A percentile compares a stretch with the other conserved stretches of the same genome.
Conservation (phyloP, 2,113 vertebrate genomes). For the Dolichallabes microphthalmus region DNA sequence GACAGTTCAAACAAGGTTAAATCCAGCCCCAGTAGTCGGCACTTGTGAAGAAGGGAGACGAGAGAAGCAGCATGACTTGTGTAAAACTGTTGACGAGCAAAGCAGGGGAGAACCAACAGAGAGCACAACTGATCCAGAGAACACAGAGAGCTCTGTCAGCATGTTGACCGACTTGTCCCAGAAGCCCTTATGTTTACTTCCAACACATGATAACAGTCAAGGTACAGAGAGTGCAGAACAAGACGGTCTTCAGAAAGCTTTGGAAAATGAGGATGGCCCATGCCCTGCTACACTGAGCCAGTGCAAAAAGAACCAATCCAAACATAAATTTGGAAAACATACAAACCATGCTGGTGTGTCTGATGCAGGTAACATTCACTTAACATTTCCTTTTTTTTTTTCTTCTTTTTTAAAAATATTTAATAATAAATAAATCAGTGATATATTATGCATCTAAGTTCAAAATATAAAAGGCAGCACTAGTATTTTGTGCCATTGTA, state of each 20-base stretch:
- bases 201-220: slow-evolving; percentile 31
- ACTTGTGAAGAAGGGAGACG: neutral
- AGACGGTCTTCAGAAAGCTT: slow-evolving; percentile 1
- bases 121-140: neutral
- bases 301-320: slow-evolving; percentile 10
- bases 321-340: neutral
- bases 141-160: slow-evolving; percentile 18
- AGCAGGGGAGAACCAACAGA: neutral
- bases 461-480: neutral
- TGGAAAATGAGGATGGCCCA: neutral
- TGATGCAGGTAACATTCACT: slow-evolving; percentile 36
- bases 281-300: neutral
- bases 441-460: neutral
- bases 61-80: neutral
- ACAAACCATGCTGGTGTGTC: neutral
- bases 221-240: slow-evolving; percentile 11
- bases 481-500: neutral
- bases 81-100: slow-evolving; percentile 5
- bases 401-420: no score
- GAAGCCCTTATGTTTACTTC: neutral
- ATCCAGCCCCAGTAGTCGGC: neutral
- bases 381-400: neutral
- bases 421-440: neutral
- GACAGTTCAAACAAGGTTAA: neutral
- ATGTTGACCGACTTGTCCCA: neutral